Percentiles rank a stretch among this genome's conserved stretches.
phyloP scores from a whole-genome alignment of 2,888 invertebrate genomes.

The Argyra leucocephala region DNA sequence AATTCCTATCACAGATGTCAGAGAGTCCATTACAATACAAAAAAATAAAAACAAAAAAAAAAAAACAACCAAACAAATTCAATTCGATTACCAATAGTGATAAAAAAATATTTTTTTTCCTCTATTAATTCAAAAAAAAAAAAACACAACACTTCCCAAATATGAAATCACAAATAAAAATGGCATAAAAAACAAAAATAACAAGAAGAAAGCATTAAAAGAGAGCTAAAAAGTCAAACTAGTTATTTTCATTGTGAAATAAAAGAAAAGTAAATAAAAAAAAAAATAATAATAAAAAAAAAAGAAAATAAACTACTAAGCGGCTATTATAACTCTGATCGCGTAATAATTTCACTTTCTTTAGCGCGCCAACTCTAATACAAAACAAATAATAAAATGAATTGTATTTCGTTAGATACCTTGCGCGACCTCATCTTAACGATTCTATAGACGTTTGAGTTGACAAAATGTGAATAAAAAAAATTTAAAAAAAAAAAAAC shows the following conservation, averaged over 20 bases:
- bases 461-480: not conserved
- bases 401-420: no score
- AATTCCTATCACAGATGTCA: not conserved
- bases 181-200: no score
- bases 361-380: not conserved
- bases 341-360: conserved; percentile 6
- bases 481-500: not conserved
- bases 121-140: no score
- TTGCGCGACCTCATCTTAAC: no score
- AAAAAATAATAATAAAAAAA: no score
- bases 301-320: not conserved
- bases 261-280: not conserved
- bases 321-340: not conserved
- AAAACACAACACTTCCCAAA: not conserved
- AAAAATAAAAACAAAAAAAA: no score
- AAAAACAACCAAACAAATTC: no score
- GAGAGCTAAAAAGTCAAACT: not conserved
- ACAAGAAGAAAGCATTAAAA: not conserved
- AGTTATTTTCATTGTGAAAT: not conserved
- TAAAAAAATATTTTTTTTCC: no score
- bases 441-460: no score
- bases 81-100: not conserved
- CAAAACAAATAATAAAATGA: not conserved
- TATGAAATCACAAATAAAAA: not conserved
- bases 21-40: no score